Evolutionary conservation across 2,888 invertebrate genomes (phyloP), one percentile per base, ranked within the genome.

Genomic region (Vanessa cardui): DNA sequence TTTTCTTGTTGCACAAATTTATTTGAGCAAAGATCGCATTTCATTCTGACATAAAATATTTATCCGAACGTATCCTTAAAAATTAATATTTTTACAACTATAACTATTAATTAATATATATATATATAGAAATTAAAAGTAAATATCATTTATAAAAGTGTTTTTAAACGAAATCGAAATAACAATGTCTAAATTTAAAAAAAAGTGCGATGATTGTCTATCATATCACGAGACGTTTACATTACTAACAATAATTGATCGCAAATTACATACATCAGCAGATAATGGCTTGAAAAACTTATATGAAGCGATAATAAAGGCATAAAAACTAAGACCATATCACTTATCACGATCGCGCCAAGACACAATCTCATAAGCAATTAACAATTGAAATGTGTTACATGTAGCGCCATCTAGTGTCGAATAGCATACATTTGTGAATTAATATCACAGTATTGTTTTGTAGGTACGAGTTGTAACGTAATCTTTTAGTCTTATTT

Each of bases 341-440:
- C 16, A 56, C 39, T 56, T 39, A 56, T 68, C 60, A 26, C 26
- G 15, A 54, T 54, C 52, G 31, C n/a, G 12, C 26, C 31, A 21
- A 31, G 16, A 54, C 39, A 54, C 39, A 62, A 39, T 59, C 52
- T 59, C 21, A 31, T 44, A 45, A 47, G 12, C 46, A 61, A 61
- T 66, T 60, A 61, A 12, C 16, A 68, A 64, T 70, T n/a, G 5
- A 66, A 61, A 70, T 76, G 74, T 74, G 71, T 12, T 73, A 72
- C 73, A 69, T 71, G 74, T 74, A 80, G 9, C 70, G 78, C 63
- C 76, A 77, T 76, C 78, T 78, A 7, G 61, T 60, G 44, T 18
- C 44, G 46, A 71, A 70, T 73, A 69, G 76, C 6, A 39, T 4
- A 39, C 39, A 39, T 12, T 39, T 12, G 12, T 9, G 12, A 12